A percentile compares a stretch with the other conserved stretches of the same genome.
These are phyloP conservation scores for Notarius quadriscutis DNA, from an alignment of 2,113 vertebrate genomes.

Conservation along the genomic window DNA sequence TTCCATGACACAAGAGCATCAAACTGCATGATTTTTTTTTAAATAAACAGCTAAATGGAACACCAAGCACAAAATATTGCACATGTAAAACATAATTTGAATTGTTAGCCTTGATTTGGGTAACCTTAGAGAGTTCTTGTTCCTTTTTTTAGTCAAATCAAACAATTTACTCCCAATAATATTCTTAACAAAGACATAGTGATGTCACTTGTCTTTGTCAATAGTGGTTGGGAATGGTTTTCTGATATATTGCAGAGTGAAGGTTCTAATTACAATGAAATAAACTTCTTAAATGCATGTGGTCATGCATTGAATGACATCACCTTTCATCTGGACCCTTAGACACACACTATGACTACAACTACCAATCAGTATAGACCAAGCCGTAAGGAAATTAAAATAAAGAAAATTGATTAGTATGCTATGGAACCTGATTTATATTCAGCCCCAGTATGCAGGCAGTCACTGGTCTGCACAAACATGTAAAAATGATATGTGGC, in stretches of 20 bases:
- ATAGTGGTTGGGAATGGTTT: not conserved
- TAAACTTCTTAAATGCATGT: constrained; percentile 16
- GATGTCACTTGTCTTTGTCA: not conserved
- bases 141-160: constrained; percentile 6
- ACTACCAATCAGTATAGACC: not conserved
- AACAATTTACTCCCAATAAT: constrained; percentile 10
- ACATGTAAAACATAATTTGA: not conserved
- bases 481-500: constrained; percentile 19
- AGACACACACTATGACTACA: not conserved
- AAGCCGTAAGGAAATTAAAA: not conserved
- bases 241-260: not conserved
- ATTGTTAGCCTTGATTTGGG: not conserved
- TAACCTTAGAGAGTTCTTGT: not conserved
- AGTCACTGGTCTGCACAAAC: not conserved
- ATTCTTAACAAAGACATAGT: not conserved
- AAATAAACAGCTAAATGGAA: constrained; percentile 1
- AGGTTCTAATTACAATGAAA: constrained; percentile 8
- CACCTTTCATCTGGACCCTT: not conserved
- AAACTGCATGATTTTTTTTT: not conserved
- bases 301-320: constrained; percentile 6
- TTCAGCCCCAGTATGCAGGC: not conserved
- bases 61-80: constrained; percentile 24
- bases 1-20: not conserved
- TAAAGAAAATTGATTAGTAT: constrained; percentile 8
- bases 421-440: constrained; percentile 16